Conservation (phyloP, 2,888 invertebrate species). For the Lumbricus terrestris region DNA sequence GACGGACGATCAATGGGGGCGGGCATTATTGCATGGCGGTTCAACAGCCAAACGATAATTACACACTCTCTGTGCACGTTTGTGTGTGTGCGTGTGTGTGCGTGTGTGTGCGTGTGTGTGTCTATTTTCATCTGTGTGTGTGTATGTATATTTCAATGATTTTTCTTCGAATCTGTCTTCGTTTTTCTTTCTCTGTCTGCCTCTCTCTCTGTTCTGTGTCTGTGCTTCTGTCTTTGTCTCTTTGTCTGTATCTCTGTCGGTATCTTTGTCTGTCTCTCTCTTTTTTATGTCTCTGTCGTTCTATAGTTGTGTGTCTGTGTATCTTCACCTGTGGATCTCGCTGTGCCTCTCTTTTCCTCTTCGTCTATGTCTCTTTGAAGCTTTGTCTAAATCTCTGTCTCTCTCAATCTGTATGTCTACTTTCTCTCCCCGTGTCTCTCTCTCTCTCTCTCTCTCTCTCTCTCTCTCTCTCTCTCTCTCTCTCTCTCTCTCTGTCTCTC, state of each 20-base stretch:
- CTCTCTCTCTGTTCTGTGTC: not conserved
- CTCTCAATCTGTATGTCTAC: too few relatives aligned
- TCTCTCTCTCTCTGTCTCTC: too few relatives aligned
- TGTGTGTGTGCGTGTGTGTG: not conserved
- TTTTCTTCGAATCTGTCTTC: too few relatives aligned
- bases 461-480: too few relatives aligned
- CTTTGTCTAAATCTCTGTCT: too few relatives aligned
- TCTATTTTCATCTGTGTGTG: not conserved
- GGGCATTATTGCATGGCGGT: too few relatives aligned
- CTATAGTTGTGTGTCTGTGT: not conserved
- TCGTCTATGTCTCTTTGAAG: not conserved
- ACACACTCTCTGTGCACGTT: not conserved
- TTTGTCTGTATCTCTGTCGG: not conserved
- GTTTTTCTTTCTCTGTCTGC: not conserved
- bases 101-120: not conserved
- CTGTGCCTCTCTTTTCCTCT: too few relatives aligned
- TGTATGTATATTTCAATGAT: not conserved
- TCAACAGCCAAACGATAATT: too few relatives aligned
- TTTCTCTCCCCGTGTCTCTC: too few relatives aligned
- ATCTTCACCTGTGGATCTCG: too few relatives aligned
- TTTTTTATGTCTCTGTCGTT: not conserved
- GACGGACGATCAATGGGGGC: too few relatives aligned
- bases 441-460: conserved; percentile 14
- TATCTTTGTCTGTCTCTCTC: not conserved
- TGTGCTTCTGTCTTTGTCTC: not conserved